Evolutionary conservation across 2,888 invertebrate genomes (phyloP), one percentile per base, ranked within the genome.

Genomic region (Cosmia trapezina): DNA sequence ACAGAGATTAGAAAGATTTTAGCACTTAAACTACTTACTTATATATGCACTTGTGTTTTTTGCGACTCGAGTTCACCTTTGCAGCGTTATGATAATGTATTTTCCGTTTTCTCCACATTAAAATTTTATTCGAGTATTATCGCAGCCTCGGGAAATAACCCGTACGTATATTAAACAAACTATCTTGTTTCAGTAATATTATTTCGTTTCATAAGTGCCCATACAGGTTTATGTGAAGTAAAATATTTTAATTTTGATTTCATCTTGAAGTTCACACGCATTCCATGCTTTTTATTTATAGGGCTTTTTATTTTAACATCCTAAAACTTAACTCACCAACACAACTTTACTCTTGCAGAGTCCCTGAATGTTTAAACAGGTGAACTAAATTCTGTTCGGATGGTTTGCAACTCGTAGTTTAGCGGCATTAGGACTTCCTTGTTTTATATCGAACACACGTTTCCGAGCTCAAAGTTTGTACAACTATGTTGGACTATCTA

Each of bases 361-460:
- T 57, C 62, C 37, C 43, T 63, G 65, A 72, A 79, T 76, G 60
- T 79, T 83, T 74, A 73, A 85, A 59, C 71, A 78, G 71, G 73
- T 78, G 60, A 71, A 73, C 69, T 64, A 57, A 75, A 84, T 75
- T 86, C 65, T 41, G 54, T 63, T 51, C 68, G 47, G 45, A 54
- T 61, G 51, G 64, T 69, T 59, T 49, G 37, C 14, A 70, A 79
- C 75, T 69, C 51, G 72, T 57, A 74, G 75, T 79, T 77, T 56
- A 62, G 43, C 43, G 22, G 73, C 28, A 78, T 72, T 73, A 64
- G 47, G 43, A 80, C 65, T 72, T 78, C 22, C 56, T 76, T 81
- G 86, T 86, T 78, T 84, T 84, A 84, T 86, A 82, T 79, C 76
- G 66, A 65, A 49, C 67, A 70, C 81, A 77, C 80, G 79, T 73